Evolutionary conservation across 2,797 vertebrate genomes (phyloP).

Genomic region (Melanotaenia boesemani): DNA sequence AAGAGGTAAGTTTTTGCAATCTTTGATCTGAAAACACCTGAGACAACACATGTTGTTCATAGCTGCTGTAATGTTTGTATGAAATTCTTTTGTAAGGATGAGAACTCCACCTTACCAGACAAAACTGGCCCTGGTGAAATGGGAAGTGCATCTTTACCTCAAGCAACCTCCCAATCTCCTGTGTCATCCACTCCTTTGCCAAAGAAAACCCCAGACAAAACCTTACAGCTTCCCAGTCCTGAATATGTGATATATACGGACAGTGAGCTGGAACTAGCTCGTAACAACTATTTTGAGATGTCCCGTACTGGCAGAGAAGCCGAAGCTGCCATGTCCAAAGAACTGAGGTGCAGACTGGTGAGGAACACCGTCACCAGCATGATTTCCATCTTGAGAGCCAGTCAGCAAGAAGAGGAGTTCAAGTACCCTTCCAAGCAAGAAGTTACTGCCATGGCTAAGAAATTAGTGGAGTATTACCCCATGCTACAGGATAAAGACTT

Average conservation of each 20-base stretch:
- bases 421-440: not conserved
- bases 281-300: not conserved
- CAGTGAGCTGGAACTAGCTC: not conserved
- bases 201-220: no score
- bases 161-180: no score
- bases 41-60: no score
- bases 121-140: constrained; percentile 13
- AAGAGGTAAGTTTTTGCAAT: no score
- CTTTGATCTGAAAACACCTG: no score
- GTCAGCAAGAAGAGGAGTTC: not conserved
- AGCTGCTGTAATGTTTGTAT: no score
- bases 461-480: constrained; percentile 9
- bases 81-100: not conserved
- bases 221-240: no score
- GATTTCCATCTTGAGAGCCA: constrained; percentile 9
- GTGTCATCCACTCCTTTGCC: not conserved
- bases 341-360: constrained; percentile 22
- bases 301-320: constrained; percentile 13
- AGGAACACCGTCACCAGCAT: constrained; percentile 35
- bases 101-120: constrained; percentile 18
- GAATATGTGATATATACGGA: no score
- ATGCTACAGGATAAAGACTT: not conserved
- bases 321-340: constrained; percentile 41
- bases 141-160: constrained; percentile 13
- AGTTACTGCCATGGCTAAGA: constrained; percentile 6